Conservation (phyloP, 2,888 invertebrate species). For the Odontomyia ornata region DNA sequence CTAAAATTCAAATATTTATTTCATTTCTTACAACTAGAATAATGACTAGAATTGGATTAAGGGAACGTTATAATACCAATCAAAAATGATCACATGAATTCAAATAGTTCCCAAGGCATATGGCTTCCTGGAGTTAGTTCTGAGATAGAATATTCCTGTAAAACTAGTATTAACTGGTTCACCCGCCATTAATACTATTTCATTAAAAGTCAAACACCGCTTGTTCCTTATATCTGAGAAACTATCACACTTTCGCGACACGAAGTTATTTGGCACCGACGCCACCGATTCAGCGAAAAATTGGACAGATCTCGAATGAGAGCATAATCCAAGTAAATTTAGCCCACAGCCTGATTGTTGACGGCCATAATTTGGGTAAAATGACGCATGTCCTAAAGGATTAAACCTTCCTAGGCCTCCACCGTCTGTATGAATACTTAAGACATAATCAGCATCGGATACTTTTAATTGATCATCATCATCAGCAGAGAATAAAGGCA, state of each 20-base stretch:
- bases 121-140: slow-evolving; percentile 55
- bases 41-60: no score
- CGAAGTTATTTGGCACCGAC: background rate
- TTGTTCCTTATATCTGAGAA: slow-evolving; percentile 21
- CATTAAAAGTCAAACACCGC: slow-evolving; percentile 18
- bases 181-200: slow-evolving; percentile 55
- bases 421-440: slow-evolving; percentile 60
- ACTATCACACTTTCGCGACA: slow-evolving; percentile 25
- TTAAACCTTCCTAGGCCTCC: slow-evolving; percentile 57
- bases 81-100: no score
- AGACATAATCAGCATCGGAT: slow-evolving; percentile 59
- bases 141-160: slow-evolving; percentile 57
- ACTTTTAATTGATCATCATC: slow-evolving; percentile 53
- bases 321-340: slow-evolving; percentile 45
- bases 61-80: no score
- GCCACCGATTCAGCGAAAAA: slow-evolving; percentile 52
- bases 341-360: slow-evolving; percentile 54
- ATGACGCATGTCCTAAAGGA: slow-evolving; percentile 56
- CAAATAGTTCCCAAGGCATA: slow-evolving; percentile 58
- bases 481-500: slow-evolving; percentile 54
- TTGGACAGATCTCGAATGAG: slow-evolving; percentile 45
- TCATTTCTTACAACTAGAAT: no score
- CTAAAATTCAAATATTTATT: no score
- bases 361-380: slow-evolving; percentile 55
- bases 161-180: slow-evolving; percentile 57